Base-by-base conservation (phyloP, 2,888 invertebrate species). In the Zaprionus lineosus region DNA sequence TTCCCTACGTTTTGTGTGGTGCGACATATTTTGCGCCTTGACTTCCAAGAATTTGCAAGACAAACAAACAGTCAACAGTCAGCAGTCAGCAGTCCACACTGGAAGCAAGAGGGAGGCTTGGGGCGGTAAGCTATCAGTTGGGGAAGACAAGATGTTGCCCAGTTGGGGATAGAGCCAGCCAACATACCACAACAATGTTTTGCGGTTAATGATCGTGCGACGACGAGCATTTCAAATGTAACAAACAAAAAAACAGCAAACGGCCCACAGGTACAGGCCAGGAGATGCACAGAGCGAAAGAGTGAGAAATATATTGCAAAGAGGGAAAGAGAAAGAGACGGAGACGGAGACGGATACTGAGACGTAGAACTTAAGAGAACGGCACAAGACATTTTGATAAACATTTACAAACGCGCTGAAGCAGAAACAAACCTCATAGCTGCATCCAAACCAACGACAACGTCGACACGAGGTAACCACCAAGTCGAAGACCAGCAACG, bases 201-300 rank as follows among this genome's bases (percentile, higher is more conserved):
- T 82, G 86, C 87, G 87, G 87, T 87, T 87, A 87, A 87, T 87
- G 87, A 87, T 87, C 86, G 84, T 84, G 83, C 82, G 84, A 76
- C 65, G 63, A 34, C 34, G 65, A 63, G 52, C 60, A 21, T 60
- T 79, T 76, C 73, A 82, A 86, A 84, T 84, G 86, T 84, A 86
- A 83, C 75, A 86, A 66, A 62, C 55, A 63, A 51, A 53, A 65
- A 61, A 63, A 58, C n/a, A n/a, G 53, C 41, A 58, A 58, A 34
- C 47, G 36, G 47, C 46, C 58, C 59, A 55, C 56, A 63, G 46
- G 39, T 64, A 60, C 34, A 62, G 41, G 15, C 15, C 16, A 51
- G 16, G 21, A 46, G 28, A 33, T 1, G 15, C 19, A 40, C 39
- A 36, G 16, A 29, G 36, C 6, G 6, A 16, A 14, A 37, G 26